Evolutionary conservation across 2,888 invertebrate genomes (phyloP), one percentile per base, ranked within the genome.

Genomic region (Dynastes grantii): DNA sequence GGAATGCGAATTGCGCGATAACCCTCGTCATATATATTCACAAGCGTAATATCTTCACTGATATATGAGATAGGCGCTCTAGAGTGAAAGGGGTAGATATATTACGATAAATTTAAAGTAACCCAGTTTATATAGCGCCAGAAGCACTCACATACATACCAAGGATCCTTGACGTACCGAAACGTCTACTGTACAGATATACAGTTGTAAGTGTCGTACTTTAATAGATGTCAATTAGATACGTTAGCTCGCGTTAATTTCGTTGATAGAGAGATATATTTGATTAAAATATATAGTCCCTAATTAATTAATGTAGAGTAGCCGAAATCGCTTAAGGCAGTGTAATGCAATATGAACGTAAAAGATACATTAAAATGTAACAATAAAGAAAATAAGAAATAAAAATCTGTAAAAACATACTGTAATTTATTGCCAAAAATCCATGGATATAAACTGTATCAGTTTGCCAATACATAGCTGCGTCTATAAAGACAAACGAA

Each of bases 21-120:
- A 84, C 85, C 82, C 82, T 83, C 82, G 81, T 83, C 83, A 82
- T 83, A 84, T 85, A 84, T 84, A 84, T 84, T 83, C 83, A 45
- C 61, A 80, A 82, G 82, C 82, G 81, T 83, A 84, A 82, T 83
- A 83, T 84, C 83, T 82, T 81, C 82, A 82, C 81, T 84, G 83
- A 84, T 83, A 83, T 83, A 84, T 81, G 83, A 75, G 80, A 78
- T 79, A 78, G 80, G 76, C 76, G 55, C 61, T 78, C 79, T 78
- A 78, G 78, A 77, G 49, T 65, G 75, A 78, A 80, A 82, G 77
- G 75, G 79, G 76, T 77, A 61, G 73, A 75, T 75, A 75, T 75
- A 61, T 61, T 70, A 80, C 80, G 83, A 83, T 83, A 83, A 83
- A 81, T 82, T 79, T 76, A 76, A 80, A 77, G 80, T 79, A 79